Percentiles rank a stretch among this genome's conserved stretches.
These are phyloP conservation scores for Teleogryllus occipitalis DNA, from an alignment of 1,140 invertebrate species.

Conservation along the genomic window DNA sequence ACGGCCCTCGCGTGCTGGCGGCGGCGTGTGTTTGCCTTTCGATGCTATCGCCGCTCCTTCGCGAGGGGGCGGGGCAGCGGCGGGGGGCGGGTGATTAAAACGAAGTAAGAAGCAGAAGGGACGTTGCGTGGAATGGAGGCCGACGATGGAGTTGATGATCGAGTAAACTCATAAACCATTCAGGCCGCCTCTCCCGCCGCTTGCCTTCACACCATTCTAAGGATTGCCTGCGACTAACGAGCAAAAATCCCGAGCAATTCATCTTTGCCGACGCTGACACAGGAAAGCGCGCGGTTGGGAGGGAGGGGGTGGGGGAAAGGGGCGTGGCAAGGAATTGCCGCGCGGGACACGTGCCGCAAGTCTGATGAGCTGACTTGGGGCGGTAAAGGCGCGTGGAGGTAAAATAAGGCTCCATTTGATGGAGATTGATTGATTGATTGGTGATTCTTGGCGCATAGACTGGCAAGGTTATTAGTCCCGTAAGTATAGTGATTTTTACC, in stretches of 20 bases:
- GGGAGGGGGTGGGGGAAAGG: no score
- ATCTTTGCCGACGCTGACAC: background rate
- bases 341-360: no score
- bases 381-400: no score
- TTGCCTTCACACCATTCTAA: background rate
- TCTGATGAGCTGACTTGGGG: no score
- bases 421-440: no score
- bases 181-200: background rate
- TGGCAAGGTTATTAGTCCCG: no score
- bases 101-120: background rate
- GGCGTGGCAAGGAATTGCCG: no score
- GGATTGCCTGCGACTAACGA: background rate
- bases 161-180: background rate
- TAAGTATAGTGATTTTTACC: no score
- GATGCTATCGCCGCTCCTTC: background rate
- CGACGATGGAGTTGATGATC: background rate
- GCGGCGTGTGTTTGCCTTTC: background rate
- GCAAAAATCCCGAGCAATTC: background rate
- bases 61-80: no score
- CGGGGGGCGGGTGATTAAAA: background rate
- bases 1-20: background rate
- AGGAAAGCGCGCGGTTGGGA: no score
- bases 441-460: no score
- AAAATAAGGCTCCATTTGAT: no score
- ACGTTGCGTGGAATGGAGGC: background rate